phyloP scores from a whole-genome alignment of 1,140 invertebrate genomes.

The Drosophila carrolli region DNA sequence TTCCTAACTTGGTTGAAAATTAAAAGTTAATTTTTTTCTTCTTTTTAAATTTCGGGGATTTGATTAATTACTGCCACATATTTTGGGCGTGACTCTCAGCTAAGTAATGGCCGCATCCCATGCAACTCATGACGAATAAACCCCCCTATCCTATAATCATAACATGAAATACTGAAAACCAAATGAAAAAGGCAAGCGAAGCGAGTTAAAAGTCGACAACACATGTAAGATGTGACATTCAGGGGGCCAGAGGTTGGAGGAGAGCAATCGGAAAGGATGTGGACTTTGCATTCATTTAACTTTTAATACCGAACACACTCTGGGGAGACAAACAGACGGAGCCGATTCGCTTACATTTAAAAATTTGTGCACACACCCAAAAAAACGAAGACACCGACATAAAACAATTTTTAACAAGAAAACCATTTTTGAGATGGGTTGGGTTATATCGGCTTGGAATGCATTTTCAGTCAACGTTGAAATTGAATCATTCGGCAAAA shows the following conservation, averaged over 20 bases:
- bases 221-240: slow-evolving; percentile 69
- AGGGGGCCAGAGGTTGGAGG: slow-evolving; percentile 14
- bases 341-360: slow-evolving; percentile 13
- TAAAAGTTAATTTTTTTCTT: no score
- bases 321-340: slow-evolving; percentile 11
- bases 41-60: not conserved
- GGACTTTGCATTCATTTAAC: slow-evolving; percentile 48
- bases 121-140: slow-evolving; percentile 72
- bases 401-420: slow-evolving; percentile 50
- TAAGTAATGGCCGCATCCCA: slow-evolving; percentile 61
- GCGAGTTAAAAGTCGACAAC: slow-evolving; percentile 58
- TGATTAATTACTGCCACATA: slow-evolving; percentile 63
- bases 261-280: slow-evolving; percentile 39
- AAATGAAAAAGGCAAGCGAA: slow-evolving; percentile 14
- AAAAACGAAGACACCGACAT: slow-evolving; percentile 33
- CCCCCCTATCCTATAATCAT: slow-evolving; percentile 58
- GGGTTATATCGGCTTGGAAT: slow-evolving; percentile 32
- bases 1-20: no score
- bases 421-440: slow-evolving; percentile 37
- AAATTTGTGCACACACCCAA: slow-evolving; percentile 47
- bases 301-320: slow-evolving; percentile 39
- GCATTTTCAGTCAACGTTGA: slow-evolving; percentile 69
- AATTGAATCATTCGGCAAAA: slow-evolving; percentile 80
- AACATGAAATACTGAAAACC: slow-evolving; percentile 41
- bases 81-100: slow-evolving; percentile 51